A percentile compares a stretch with the other conserved stretches of the same genome.
phyloP scores from a whole-genome alignment of 1,140 invertebrate species.

The Papilio polyxenes region DNA sequence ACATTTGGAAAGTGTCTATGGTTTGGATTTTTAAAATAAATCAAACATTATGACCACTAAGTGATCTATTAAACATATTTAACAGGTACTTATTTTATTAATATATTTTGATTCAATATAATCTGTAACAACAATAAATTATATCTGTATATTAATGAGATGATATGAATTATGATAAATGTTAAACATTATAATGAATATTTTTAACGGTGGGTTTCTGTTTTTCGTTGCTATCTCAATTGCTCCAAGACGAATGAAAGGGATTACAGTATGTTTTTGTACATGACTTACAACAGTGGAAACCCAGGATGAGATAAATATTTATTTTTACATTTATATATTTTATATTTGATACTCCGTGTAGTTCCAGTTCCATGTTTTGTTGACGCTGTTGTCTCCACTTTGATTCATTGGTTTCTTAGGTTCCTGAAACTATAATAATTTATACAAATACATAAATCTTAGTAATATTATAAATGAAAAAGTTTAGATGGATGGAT shows the following conservation, averaged over 20 bases:
- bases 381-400: slow-evolving; percentile 66
- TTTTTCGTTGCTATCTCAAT: background rate
- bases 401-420: slow-evolving; percentile 46
- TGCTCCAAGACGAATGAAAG: background rate
- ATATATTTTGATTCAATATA: too few species aligned
- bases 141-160: background rate
- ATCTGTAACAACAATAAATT: slow-evolving; percentile 7
- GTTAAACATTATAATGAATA: background rate
- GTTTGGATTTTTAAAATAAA: too few species aligned
- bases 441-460: background rate
- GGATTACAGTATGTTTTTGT: background rate
- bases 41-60: background rate
- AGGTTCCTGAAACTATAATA: slow-evolving; percentile 43
- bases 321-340: background rate
- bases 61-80: slow-evolving; percentile 1
- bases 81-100: background rate
- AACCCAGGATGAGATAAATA: background rate
- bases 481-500: too few species aligned
- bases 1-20: too few species aligned
- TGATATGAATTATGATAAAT: background rate
- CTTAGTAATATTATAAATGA: background rate
- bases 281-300: background rate
- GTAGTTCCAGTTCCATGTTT: slow-evolving; percentile 74
- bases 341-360: slow-evolving; percentile 74
- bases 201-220: background rate